Evolutionary conservation across 2,797 vertebrate species (phyloP).

Genomic region (Protonibea diacanthus): DNA sequence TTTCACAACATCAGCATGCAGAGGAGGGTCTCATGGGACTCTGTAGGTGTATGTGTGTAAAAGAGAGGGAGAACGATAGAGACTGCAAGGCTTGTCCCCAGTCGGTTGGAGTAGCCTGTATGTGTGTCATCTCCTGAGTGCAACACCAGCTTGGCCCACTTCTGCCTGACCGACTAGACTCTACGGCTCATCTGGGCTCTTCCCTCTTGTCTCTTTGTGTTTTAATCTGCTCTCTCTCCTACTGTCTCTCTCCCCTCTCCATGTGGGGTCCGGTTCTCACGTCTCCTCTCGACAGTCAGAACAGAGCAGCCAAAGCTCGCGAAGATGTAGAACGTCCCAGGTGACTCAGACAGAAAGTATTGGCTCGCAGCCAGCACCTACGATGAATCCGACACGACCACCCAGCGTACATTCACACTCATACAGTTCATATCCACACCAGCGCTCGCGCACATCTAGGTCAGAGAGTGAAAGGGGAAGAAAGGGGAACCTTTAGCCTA

Average conservation of each 20-base stretch:
- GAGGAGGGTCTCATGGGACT: conserved; percentile 46
- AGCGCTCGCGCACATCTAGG: conserved; percentile 64
- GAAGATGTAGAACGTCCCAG: conserved; percentile 61
- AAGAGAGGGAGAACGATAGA: conserved; percentile 14
- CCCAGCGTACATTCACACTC: conserved; percentile 46
- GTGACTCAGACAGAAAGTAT: conserved; percentile 70
- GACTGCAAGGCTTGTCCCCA: conserved; percentile 52
- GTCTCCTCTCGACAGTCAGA: conserved; percentile 46
- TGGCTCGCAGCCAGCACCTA: conserved; percentile 49
- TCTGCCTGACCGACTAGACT: conserved; percentile 80
- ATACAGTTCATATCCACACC: conserved; percentile 33
- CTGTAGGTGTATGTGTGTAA: conserved; percentile 25
- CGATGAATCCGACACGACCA: conserved; percentile 57
- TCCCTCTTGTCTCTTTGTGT: conserved; percentile 69
- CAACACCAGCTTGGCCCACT: conserved; percentile 82
- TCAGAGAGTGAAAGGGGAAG: conserved; percentile 58
- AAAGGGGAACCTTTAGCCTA: conserved; percentile 58
- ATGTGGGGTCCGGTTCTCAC: conserved; percentile 56
- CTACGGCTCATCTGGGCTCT: conserved; percentile 64
- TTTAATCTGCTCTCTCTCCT: conserved; percentile 60
- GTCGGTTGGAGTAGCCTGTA: conserved; percentile 62
- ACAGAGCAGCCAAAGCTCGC: conserved; percentile 43
- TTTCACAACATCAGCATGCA: conserved; percentile 72
- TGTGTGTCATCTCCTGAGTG: conserved; percentile 77
- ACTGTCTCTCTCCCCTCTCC: conserved; percentile 13